Base-by-base conservation (phyloP, 2,797 vertebrate species). In the Pangasius krempfi region DNA sequence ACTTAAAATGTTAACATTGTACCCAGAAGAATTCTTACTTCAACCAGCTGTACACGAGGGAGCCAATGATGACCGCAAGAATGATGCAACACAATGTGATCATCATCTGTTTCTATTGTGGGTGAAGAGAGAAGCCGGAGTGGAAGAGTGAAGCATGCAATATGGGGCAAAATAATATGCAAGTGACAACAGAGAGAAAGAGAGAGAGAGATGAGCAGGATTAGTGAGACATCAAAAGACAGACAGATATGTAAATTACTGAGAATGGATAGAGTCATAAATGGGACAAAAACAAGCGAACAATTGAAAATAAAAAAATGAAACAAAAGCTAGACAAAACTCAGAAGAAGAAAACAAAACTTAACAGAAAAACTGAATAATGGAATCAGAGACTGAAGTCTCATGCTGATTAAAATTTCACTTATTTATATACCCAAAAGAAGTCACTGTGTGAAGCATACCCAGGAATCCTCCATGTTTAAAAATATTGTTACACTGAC, bases 61-160 rank as follows among this genome's bases (percentile, higher is more conserved):
- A 94, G 2, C 97, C 97, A 47, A 97, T 80, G 95, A 99, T 91
- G 91, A 99, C 85, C 73, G 84, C 92, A 58, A 99, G 95, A 91
- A 99, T 96, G 88, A 97, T 92, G 90, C 96, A 98, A 96, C 98
- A 99, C 89, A 98, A 89, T 96, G 97, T 96, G 94, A 99, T 98
- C 97, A 99, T 96, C 95, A 99, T 98, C 97, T 99, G 98, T 97
- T 99, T 99, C 98, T 99, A 94, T 89, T 94, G 89, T 91, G 86
- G 44, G 16, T 44, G 3, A 66, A 0, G 1, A 80, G n/a, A 75
- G 20, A 73, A 47, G 2, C 16, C 37, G 2, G 4, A 18, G 13
- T 0, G 6, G 33, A 33, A 33, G 62, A 22, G 40, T 4, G 50
- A 54, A 56, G 50, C 50, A 86, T 30, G 27, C 14, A 60, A 58